These are phyloP conservation scores for Camelus bactrianus DNA, from an alignment of 2,113 vertebrate species.

Conservation along the genomic window DNA sequence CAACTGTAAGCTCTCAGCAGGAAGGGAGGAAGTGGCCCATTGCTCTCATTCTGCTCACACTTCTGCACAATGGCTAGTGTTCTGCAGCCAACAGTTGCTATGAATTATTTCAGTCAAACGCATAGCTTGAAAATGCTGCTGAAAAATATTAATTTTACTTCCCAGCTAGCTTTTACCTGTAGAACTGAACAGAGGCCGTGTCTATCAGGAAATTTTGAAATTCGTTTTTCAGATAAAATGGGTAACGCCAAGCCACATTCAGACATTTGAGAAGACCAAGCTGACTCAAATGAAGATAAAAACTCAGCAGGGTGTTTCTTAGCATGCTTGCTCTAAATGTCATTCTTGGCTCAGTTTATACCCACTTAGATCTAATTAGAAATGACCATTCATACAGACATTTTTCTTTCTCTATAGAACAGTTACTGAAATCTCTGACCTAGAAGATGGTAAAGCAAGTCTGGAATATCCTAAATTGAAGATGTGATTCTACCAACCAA, in stretches of 20 bases:
- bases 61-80: neutral
- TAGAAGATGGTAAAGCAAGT: neutral
- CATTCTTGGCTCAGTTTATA: neutral
- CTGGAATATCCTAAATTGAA: slow-evolving; percentile 12
- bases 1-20: neutral
- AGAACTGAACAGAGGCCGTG: neutral
- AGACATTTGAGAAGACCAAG: neutral
- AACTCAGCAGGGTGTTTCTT: neutral
- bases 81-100: neutral
- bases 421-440: slow-evolving; percentile 16
- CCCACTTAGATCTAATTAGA: neutral
- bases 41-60: neutral
- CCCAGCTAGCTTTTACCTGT: neutral
- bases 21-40: slow-evolving; percentile 7
- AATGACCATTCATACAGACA: neutral
- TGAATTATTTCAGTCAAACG: neutral
- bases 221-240: neutral
- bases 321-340: neutral
- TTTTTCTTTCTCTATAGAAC: neutral
- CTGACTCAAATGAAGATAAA: neutral
- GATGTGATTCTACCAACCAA: neutral
- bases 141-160: slow-evolving; percentile 18
- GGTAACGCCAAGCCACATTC: neutral
- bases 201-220: neutral
- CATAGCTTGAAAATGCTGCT: neutral